Evolutionary conservation across 2,888 invertebrate genomes (phyloP), one percentile per base, ranked within the genome.

Genomic region (Frankliniella fusca): DNA sequence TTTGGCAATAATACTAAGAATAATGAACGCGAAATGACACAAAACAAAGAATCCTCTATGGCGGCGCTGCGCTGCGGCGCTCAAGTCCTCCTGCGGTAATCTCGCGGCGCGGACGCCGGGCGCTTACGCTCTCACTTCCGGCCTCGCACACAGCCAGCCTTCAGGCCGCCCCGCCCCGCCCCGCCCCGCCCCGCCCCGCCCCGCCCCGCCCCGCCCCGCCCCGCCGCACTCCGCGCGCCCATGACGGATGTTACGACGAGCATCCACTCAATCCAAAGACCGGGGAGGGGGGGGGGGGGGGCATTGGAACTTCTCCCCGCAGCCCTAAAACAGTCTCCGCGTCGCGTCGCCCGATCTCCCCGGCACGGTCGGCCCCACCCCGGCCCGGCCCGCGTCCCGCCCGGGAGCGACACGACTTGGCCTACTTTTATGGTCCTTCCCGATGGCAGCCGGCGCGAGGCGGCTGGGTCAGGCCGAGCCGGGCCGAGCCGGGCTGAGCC

Each of bases 371-470:
- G 70, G 54, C 15, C 15, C 20, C 54, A 54, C 20, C 54, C 15
- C 54, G n/a, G n/a, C 54, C 61, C 11, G 61, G 18, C 61, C n/a
- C n/a, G 61, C n/a, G n/a, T n/a, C 61, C 61, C 61, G 20, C 20
- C 61, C 15, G 61, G 61, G 18, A 76, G 70, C 27, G 27, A 76
- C 70, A 27, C 70, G 27, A 76, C 70, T 76, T 76, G 27, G 70
- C 23, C 70, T 23, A 76, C 70, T 76, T 76, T 76, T 76, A 76
- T 76, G 70, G 38, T 76, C 70, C 70, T 76, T 76, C 23, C 70
- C 23, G 27, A 76, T 76, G 70, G 70, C 61, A 18, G 61, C 38
- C 38, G 38, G 38, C 38, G 38, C 54, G 54, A 18, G 54, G 1
- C 54, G n/a, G n/a, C 50, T 50, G 50, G 50, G 10, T 50, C 50